Base-by-base conservation (phyloP, 2,113 vertebrate genomes). In the Loxodonta africana region DNA sequence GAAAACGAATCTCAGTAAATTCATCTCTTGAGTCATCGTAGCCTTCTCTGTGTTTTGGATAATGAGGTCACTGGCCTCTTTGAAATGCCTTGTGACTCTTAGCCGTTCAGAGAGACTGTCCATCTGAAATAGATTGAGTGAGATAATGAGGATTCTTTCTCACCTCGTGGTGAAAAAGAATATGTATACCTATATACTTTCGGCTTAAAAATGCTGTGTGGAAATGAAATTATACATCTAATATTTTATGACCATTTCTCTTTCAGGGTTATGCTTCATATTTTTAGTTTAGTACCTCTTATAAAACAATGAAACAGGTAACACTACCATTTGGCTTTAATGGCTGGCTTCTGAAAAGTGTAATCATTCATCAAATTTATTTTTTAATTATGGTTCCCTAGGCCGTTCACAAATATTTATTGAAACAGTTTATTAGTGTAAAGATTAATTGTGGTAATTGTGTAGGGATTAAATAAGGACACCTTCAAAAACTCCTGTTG, bases 311-410 rank as follows among this genome's bases (percentile, higher is more conserved):
- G 83, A 97, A 96, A 83, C 84, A 95, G 97, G 95, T 97, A 98
- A 98, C 62, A 96, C 82, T 95, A 93, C 63, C 86, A 78, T 97
- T 96, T 98, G 92, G 60, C 96, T 98, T 96, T 98, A 98, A 98
- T 98, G 91, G 90, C 67, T 95, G 74, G 77, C 62, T 95, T 97
- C 97, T 33, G 26, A 96, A 98, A 98, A 92, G 51, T 71, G 87
- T 95, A 95, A 96, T 95, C 92, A 83, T 96, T 98, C 96, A 97
- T 98, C 96, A 97, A 95, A 94, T 96, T 98, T 97, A 98, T 96
- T 97, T 97, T 97, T 98, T 96, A 98, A 98, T 98, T 98, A 97
- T 97, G 83, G 83, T 97, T 98, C 96, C 95, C 86, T 92, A 74
- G 95, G 93, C 95, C 95, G 96, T 95, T 98, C 81, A 90, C 85